Evolutionary conservation across 2,888 invertebrate genomes (phyloP), one percentile per base, ranked within the genome.

Genomic region (Noctua fimbriata): DNA sequence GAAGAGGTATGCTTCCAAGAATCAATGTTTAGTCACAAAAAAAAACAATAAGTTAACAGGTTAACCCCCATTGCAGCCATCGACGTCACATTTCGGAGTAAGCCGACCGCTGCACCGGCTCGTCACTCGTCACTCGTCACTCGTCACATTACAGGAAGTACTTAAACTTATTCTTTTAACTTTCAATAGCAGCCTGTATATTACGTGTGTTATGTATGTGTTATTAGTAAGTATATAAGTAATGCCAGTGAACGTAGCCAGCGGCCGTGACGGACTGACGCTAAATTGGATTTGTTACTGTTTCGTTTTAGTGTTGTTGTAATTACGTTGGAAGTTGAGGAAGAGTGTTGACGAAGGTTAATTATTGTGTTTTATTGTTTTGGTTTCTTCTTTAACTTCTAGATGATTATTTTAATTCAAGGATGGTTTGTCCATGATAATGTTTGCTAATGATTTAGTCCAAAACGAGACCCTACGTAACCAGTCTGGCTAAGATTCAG

Each of bases 241-340:
- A 66, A 80, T 67, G 87, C 47, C 69, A 69, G 88, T 72, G 88
- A 88, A 71, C 73, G 87, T 55, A 63, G 24, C 58, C 83, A 24
- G 60, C 73, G 78, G 65, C 85, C 88, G 85, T 88, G 83, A 82
- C 85, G 86, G 52, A 73, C 78, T 65, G 76, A 73, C 78, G 88
- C 60, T 76, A 69, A 60, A 70, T 77, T 65, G 47, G 55, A 85
- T 72, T 80, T 67, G 67, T 73, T 73, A 85, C 76, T 76, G 75
- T 63, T 86, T 65, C 58, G 55, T 85, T 81, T 67, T 66, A 76
- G 74, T 73, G 79, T 84, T 70, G 79, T 58, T 72, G 74, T 72
- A 77, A 88, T 85, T 85, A 85, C 55, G 65, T 84, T 66, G 21
- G n/a, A 58, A 58, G 47, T 63, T 73, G 28, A 72, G 69, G 75